A percentile compares a stretch with the other conserved stretches of the same genome.
phyloP scores from a whole-genome alignment of 2,113 vertebrate species.

The Ceuthmochares aereus region DNA sequence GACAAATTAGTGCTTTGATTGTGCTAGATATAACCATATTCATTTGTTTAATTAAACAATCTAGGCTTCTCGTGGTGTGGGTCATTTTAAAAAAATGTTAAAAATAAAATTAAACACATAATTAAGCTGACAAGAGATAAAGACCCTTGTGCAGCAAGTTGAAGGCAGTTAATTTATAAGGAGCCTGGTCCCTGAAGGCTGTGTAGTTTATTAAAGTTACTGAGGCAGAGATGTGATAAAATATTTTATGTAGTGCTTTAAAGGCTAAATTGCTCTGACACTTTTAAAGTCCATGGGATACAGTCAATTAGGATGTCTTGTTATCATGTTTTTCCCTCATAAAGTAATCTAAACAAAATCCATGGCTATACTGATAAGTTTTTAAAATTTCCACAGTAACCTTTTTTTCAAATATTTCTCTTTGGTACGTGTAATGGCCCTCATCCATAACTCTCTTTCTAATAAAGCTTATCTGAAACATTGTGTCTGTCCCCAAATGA shows the following conservation, averaged over 20 bases:
- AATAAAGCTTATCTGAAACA: background rate
- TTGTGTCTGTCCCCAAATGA: background rate
- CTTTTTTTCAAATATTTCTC: background rate
- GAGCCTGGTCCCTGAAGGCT: slow-evolving; percentile 87
- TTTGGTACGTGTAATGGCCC: fast-evolving
- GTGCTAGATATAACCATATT: slow-evolving; percentile 83
- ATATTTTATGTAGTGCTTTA: slow-evolving; percentile 90
- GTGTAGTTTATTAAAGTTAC: slow-evolving; percentile 93
- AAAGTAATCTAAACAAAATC: slow-evolving; percentile 61
- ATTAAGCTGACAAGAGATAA: slow-evolving; percentile 95
- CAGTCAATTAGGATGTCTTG: slow-evolving; percentile 86
- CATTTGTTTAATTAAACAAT: slow-evolving; percentile 97
- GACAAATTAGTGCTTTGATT: slow-evolving; percentile 89
- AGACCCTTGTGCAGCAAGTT: slow-evolving; percentile 84
- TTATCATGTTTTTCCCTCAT: slow-evolving; percentile 76
- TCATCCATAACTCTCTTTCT: background rate
- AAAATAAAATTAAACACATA: slow-evolving; percentile 98
- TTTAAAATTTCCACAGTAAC: background rate
- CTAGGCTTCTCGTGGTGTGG: slow-evolving; percentile 82
- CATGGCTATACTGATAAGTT: background rate
- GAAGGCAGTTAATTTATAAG: slow-evolving; percentile 91
- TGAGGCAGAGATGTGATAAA: slow-evolving; percentile 87
- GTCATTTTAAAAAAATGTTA: slow-evolving; percentile 90
- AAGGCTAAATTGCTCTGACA: slow-evolving; percentile 81
- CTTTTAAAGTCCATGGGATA: slow-evolving; percentile 80